Evolutionary conservation across 2,113 vertebrate species (phyloP).

Genomic region (Capreolus pygargus): DNA sequence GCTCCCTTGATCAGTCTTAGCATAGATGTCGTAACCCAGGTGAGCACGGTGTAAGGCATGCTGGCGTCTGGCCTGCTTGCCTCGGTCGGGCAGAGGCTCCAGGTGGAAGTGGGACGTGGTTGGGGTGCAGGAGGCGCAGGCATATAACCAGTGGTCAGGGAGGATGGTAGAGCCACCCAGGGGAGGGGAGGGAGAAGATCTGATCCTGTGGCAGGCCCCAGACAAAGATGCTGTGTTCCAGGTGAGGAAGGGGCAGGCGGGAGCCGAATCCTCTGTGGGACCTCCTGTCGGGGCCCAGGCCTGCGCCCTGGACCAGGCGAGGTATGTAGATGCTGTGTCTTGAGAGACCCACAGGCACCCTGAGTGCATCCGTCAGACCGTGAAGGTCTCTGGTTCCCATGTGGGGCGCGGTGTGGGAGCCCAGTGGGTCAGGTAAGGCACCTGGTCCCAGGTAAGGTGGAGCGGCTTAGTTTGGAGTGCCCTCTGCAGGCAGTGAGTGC

Average conservation of each 20-base stretch:
- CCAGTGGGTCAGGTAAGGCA: neutral
- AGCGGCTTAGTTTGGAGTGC: neutral
- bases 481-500: neutral
- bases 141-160: neutral
- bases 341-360: neutral
- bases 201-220: neutral
- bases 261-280: neutral
- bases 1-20: neutral
- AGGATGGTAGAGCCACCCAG: neutral
- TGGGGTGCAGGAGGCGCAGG: neutral
- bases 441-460: rapidly evolving
- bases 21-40: neutral
- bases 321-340: too few species aligned
- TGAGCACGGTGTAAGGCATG: neutral
- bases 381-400: neutral
- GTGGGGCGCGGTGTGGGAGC: neutral
- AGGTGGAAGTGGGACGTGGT: neutral
- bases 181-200: neutral
- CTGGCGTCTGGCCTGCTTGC: neutral
- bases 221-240: neutral
- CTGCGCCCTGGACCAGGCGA: neutral
- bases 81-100: neutral
- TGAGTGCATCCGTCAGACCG: neutral
- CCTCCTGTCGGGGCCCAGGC: too few species aligned
- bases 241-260: neutral